These are phyloP conservation scores for Latrodectus geometricus DNA, from an alignment of 1,140 invertebrate genomes.

Conservation along the genomic window DNA sequence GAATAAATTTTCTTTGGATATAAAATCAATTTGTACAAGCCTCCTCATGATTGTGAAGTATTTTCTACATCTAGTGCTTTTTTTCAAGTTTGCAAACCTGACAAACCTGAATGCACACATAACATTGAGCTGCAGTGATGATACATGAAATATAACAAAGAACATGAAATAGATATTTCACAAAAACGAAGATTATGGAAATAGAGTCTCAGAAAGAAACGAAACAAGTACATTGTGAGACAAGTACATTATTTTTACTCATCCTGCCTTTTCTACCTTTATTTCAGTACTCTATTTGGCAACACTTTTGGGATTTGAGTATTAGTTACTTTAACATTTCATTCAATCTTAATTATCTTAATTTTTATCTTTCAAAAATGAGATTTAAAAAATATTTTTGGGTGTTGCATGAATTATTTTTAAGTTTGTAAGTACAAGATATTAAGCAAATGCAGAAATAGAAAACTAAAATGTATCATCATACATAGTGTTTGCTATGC, in stretches of 20 bases:
- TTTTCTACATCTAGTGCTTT: constrained; percentile 19
- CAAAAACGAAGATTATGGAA: constrained; percentile 15
- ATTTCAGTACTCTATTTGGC: constrained; percentile 14
- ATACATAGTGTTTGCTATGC: no score
- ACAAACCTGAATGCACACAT: constrained; percentile 34
- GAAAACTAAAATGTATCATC: no score
- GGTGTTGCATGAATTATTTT: no score
- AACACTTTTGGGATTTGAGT: constrained; percentile 4
- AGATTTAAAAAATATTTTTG: no score
- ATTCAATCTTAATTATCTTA: no score
- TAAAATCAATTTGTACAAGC: constrained; percentile 27
- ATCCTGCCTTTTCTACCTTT: constrained; percentile 24
- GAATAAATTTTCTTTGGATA: constrained; percentile 46
- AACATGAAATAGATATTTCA: constrained; percentile 30
- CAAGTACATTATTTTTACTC: constrained; percentile 13
- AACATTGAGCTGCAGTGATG: constrained; percentile 56
- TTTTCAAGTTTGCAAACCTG: constrained; percentile 10
- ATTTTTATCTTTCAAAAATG: no score
- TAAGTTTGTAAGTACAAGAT: no score
- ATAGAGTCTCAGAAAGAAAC: neutral
- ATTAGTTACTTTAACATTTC: no score
- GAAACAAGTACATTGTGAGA: neutral
- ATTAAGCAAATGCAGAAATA: no score
- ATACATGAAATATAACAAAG: constrained; percentile 40
- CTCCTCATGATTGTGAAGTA: neutral